A percentile compares a stretch with the other conserved stretches of the same genome.
Conservation (phyloP, 2,113 vertebrate species). For the Mionectes macconnelli region DNA sequence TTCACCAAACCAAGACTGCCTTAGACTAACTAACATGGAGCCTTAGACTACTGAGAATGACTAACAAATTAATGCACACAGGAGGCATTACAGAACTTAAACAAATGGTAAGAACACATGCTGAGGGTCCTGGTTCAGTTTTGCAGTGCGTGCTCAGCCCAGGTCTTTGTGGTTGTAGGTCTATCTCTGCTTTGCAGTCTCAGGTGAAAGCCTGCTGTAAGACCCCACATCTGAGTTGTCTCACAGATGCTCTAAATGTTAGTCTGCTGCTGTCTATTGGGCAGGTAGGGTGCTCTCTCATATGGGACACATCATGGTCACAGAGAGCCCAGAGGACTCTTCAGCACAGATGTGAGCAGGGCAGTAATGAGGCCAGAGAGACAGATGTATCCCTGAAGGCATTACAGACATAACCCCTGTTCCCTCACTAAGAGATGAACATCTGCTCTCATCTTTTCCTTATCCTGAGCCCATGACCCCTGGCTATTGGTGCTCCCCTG, state of each 20-base stretch:
- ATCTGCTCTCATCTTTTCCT: neutral
- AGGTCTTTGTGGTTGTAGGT: fast-evolving
- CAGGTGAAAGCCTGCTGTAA: neutral
- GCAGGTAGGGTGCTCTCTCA: neutral
- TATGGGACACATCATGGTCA: neutral
- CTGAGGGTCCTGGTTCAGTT: neutral
- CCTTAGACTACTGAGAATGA: neutral
- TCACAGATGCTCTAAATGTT: neutral
- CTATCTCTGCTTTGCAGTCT: neutral
- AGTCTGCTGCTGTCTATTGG: neutral
- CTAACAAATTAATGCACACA: neutral
- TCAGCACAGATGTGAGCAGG: fast-evolving
- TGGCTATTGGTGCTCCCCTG: neutral
- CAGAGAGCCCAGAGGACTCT: neutral
- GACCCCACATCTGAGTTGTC: neutral
- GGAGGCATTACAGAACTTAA: neutral
- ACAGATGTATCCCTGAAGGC: neutral
- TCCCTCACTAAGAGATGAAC: neutral
- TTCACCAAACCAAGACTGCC: neutral
- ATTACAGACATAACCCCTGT: neutral
- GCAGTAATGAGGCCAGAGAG: neutral
- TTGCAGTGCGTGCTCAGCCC: fast-evolving
- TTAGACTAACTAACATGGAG: neutral
- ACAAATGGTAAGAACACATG: neutral
- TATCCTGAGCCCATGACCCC: neutral